Conservation (phyloP, 2,797 vertebrate genomes). For the Phalloptychus januarius region DNA sequence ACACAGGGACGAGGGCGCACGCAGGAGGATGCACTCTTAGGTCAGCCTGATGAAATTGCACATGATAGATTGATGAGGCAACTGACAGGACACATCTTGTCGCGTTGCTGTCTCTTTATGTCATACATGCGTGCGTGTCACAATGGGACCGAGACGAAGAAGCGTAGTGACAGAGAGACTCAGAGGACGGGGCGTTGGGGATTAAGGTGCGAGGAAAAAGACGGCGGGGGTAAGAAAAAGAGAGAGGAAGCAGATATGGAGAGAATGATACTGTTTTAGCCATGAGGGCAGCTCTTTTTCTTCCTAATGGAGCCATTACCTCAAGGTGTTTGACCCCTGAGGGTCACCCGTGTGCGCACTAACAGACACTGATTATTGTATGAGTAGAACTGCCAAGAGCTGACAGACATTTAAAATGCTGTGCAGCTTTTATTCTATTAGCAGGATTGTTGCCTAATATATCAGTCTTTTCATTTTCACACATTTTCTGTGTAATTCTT, state of each 20-base stretch:
- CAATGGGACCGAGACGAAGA: slow-evolving; percentile 8
- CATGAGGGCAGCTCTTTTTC: slow-evolving; percentile 62
- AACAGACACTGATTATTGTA: slow-evolving; percentile 34
- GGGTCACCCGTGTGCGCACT: slow-evolving; percentile 42
- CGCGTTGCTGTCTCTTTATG: slow-evolving; percentile 30
- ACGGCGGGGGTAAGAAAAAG: slow-evolving; percentile 1
- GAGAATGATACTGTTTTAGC: slow-evolving; percentile 44
- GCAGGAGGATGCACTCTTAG: slow-evolving; percentile 25
- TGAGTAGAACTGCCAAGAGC: slow-evolving; percentile 43
- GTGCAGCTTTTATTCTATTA: slow-evolving; percentile 50
- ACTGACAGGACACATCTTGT: slow-evolving; percentile 37
- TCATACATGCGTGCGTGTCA: slow-evolving; percentile 26
- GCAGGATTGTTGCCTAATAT: slow-evolving; percentile 17
- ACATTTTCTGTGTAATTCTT: neutral
- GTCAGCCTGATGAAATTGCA: slow-evolving; percentile 55
- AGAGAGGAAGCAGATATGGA: slow-evolving; percentile 8
- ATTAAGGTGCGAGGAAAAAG: slow-evolving; percentile 18
- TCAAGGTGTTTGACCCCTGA: slow-evolving; percentile 48
- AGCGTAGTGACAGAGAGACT: slow-evolving; percentile 8
- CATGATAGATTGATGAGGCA: slow-evolving; percentile 60
- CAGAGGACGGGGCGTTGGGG: neutral
- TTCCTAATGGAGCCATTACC: slow-evolving; percentile 75
- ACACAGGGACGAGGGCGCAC: slow-evolving; percentile 14
- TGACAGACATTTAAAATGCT: slow-evolving; percentile 36
- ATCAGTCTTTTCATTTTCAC: slow-evolving; percentile 3